Percentiles rank a stretch among this genome's conserved stretches.
These are phyloP conservation scores for Cygnus buccinator DNA, from an alignment of 2,113 vertebrate genomes.

Conservation along the genomic window DNA sequence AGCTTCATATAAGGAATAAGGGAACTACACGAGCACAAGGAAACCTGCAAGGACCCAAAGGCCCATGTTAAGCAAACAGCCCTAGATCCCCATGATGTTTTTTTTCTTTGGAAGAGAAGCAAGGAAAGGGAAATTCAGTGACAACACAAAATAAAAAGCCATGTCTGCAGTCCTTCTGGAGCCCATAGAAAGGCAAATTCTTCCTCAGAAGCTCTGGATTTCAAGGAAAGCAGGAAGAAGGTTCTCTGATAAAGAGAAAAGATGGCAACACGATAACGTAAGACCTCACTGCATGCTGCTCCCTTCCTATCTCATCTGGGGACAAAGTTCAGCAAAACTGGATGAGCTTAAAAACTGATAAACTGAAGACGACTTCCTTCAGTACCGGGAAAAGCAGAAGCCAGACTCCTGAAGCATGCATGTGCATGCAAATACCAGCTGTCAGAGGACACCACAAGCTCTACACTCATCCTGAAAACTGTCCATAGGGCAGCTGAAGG, in stretches of 20 bases:
- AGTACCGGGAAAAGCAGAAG: not conserved
- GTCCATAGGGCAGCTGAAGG: not conserved
- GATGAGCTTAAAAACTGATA: not conserved
- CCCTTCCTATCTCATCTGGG: not conserved
- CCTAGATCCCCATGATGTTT: not conserved
- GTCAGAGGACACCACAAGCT: not conserved
- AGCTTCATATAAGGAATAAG: not conserved
- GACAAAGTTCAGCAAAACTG: not conserved
- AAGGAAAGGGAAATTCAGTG: not conserved
- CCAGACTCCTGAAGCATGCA: not conserved
- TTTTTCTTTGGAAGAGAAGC: not conserved
- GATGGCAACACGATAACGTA: not conserved
- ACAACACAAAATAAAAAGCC: not conserved
- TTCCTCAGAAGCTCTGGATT: not conserved
- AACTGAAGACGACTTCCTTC: not conserved
- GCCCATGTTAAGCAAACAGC: not conserved
- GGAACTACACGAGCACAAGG: not conserved
- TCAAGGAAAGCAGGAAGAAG: not conserved
- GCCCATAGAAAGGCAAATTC: not conserved
- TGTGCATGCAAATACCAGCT: not conserved
- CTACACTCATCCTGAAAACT: not conserved
- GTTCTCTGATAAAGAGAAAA: not conserved
- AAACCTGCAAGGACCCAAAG: not conserved
- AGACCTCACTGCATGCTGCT: not conserved
- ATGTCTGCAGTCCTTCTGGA: not conserved